Base-by-base conservation (phyloP, 2,888 invertebrate species). In the Epirrhoe alternata region DNA sequence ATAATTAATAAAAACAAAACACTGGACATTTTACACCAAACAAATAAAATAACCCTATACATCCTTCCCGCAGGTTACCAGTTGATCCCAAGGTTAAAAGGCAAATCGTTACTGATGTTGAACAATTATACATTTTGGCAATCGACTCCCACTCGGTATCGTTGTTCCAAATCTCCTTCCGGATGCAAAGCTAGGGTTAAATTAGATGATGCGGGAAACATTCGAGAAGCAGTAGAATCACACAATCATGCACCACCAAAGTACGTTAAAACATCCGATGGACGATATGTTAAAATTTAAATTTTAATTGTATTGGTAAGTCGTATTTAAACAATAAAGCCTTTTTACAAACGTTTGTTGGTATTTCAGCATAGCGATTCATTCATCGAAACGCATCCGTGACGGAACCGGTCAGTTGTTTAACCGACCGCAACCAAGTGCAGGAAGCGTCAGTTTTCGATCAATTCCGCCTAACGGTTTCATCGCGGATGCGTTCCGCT, bases 41-140 rank as follows among this genome's bases (percentile, higher is more conserved):
- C 35, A 3, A 35, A 10, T 10, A 35, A 35, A n/a, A n/a, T n/a
- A n/a, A n/a, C n/a, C 6, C 35, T 38, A 38, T 10, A 7, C 42
- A 42, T 12, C 6, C 10, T 47, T 47, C 14, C 7, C 6, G 3
- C 47, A 47, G 47, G 16, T 47, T 47, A 47, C 47, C 16, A 47
- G 14, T 12, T 47, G 5, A 47, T 47, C 14, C 47, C 47, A 6
- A 47, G 47, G 16, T 14, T 6, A 1, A 47, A 47, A 16, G 47
- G 47, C 16, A 47, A 47, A 1, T 2, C 14, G 14, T 1, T 7
- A 16, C 6, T 47, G 47, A 47, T 47, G 47, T 16, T 47, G 6
- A 14, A 47, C 16, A 47, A 16, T 6, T 47, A 47, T 47, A 47
- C 47, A 14, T 47, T 16, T 47, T 47, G 47, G 47, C 47, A 47